Evolutionary conservation across 2,113 vertebrate genomes (phyloP).

Genomic region (Calidris pygmaea): DNA sequence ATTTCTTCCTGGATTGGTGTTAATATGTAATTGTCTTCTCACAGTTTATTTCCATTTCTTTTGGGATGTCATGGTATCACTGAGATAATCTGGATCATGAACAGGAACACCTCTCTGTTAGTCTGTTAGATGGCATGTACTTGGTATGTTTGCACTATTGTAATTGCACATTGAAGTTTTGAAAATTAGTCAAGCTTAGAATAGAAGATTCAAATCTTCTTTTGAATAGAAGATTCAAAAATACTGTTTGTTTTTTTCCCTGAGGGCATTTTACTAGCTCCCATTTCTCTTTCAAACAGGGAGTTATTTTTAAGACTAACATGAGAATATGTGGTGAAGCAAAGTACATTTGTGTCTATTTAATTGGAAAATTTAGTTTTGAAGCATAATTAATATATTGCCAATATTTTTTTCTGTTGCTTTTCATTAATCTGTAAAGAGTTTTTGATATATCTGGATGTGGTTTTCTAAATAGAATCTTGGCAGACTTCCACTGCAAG

Average conservation of each 20-base stretch:
- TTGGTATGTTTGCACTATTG: background rate
- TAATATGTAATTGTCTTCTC: background rate
- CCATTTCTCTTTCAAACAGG: background rate
- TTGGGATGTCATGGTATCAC: background rate
- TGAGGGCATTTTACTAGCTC: background rate
- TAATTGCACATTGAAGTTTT: background rate
- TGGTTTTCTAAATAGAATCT: slow-evolving; percentile 49
- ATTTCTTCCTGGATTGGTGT: background rate
- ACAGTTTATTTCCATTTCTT: background rate
- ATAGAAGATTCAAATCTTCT: background rate
- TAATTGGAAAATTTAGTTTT: slow-evolving; percentile 10
- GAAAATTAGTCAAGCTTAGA: background rate
- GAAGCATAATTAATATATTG: slow-evolving; percentile 22
- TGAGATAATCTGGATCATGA: background rate
- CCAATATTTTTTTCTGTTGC: background rate
- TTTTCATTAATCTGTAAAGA: slow-evolving; percentile 49
- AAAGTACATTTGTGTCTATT: background rate
- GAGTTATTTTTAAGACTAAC: background rate
- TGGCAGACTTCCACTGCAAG: slow-evolving; percentile 46
- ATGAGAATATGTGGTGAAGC: background rate
- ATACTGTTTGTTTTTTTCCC: background rate
- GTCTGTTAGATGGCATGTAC: background rate
- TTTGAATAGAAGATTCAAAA: background rate
- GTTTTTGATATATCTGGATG: slow-evolving; percentile 44
- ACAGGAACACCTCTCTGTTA: background rate